Evolutionary conservation across 64 coral and sea anemone genomes (phyloP).

Genomic region (Pocillopora verrucosa): DNA sequence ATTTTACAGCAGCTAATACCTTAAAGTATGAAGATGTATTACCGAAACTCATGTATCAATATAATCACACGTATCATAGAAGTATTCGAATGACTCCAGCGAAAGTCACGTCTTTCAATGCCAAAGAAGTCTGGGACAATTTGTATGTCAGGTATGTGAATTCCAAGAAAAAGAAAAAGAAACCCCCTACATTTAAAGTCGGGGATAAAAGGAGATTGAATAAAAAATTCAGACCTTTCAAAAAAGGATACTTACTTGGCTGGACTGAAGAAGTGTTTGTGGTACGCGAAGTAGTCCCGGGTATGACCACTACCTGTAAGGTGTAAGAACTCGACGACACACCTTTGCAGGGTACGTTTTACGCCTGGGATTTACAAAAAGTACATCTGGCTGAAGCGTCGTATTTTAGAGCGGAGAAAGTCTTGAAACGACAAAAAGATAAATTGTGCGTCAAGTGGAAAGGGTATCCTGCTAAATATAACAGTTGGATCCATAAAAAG

Average conservation of each 20-base stretch:
- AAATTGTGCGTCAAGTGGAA: conserved; percentile 63
- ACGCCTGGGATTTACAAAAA: conserved; percentile 55
- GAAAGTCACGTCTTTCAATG: background rate
- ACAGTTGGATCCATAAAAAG: conserved; percentile 42
- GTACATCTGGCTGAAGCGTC: conserved; percentile 22
- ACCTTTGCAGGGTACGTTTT: conserved; percentile 34
- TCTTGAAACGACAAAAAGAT: conserved; percentile 55
- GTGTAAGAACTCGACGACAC: conserved; percentile 52
- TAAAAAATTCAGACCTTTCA: conserved; percentile 15
- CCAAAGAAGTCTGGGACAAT: background rate
- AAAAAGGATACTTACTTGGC: conserved; percentile 60
- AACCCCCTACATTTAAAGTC: conserved; percentile 1
- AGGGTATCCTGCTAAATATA: conserved; percentile 67
- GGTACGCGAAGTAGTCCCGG: background rate
- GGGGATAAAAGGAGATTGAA: conserved; percentile 43
- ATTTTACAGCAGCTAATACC: conserved; percentile 50
- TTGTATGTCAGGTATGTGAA: conserved; percentile 14
- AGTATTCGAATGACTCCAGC: conserved; percentile 13
- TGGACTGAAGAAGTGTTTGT: conserved; percentile 80
- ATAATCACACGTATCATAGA: conserved; percentile 12
- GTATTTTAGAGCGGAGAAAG: conserved; percentile 42
- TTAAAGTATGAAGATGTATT: background rate
- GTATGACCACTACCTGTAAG: background rate
- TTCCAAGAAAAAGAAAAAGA: too few species aligned
- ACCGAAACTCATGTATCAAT: background rate